Conservation (phyloP, 2,888 invertebrate species). For the Venustoraphidia nigricollis region DNA sequence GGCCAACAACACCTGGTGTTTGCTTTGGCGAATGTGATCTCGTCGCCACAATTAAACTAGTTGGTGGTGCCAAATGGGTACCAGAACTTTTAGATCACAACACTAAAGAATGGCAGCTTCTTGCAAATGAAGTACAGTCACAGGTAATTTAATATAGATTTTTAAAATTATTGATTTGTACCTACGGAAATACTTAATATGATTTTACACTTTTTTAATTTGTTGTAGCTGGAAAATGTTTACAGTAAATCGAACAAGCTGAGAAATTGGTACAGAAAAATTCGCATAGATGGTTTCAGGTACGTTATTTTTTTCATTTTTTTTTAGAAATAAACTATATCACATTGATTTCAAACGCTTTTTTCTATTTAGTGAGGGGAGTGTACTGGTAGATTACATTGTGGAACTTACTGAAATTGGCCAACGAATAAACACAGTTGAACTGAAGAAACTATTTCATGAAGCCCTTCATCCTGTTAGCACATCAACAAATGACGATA, state of each 20-base stretch:
- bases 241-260: constrained; percentile 60
- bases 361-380: constrained; percentile 47
- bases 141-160: constrained; percentile 38
- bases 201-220: constrained; percentile 8
- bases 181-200: background rate
- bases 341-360: no score
- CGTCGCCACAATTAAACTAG: constrained; percentile 71
- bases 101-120: constrained; percentile 70
- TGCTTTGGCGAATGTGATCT: constrained; percentile 68
- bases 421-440: constrained; percentile 50
- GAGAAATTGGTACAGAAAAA: constrained; percentile 69
- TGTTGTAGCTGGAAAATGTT: constrained; percentile 63
- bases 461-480: constrained; percentile 33
- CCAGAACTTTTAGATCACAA: constrained; percentile 76
- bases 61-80: constrained; percentile 68
- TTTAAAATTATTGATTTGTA: background rate
- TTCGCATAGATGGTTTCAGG: constrained; percentile 74
- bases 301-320: constrained; percentile 21
- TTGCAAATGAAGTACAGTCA: constrained; percentile 65
- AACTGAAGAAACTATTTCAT: constrained; percentile 54
- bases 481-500: constrained; percentile 20
- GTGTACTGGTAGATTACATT: constrained; percentile 76
- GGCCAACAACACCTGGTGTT: constrained; percentile 62
- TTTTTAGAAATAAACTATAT: no score
- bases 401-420: constrained; percentile 67